Percentiles rank a stretch among this genome's conserved stretches.
phyloP scores from a whole-genome alignment of 2,888 invertebrate species.

The Drosophila monieri region DNA sequence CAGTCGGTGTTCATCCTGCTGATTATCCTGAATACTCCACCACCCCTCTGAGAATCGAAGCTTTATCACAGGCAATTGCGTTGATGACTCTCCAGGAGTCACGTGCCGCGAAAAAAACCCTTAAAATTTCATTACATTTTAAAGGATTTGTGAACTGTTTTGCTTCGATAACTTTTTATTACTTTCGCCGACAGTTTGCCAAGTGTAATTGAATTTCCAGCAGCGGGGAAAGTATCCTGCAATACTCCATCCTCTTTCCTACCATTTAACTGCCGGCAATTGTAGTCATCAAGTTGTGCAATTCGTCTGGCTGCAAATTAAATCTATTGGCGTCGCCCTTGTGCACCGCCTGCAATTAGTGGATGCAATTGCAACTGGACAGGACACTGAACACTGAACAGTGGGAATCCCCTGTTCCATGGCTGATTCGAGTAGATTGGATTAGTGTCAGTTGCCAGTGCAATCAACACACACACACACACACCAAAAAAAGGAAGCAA shows the following conservation, averaged over 20 bases:
- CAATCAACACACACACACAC: constrained; percentile 28
- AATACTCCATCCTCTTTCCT: neutral
- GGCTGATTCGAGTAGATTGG: constrained; percentile 54
- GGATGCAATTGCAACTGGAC: constrained; percentile 37
- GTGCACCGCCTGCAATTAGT: constrained; percentile 39
- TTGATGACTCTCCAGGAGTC: constrained; percentile 15
- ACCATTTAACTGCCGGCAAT: constrained; percentile 32
- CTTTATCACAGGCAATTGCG: constrained; percentile 44
- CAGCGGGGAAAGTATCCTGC: constrained; percentile 1
- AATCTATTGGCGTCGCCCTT: constrained; percentile 45
- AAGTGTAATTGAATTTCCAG: constrained; percentile 37
- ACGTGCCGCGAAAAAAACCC: constrained; percentile 23
- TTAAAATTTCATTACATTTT: constrained; percentile 32
- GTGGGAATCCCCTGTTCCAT: constrained; percentile 36
- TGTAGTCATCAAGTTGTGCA: constrained; percentile 57
- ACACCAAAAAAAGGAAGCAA: constrained; percentile 57
- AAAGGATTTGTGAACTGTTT: constrained; percentile 26
- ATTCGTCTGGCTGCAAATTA: constrained; percentile 61
- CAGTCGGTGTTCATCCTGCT: constrained; percentile 17
- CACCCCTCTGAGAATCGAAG: constrained; percentile 7
- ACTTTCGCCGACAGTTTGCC: constrained; percentile 15
- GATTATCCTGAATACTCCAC: neutral
- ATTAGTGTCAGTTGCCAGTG: constrained; percentile 51
- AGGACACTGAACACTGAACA: constrained; percentile 44
- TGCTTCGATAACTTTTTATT: constrained; percentile 28